These are phyloP conservation scores for Brevimyrus niger DNA, from an alignment of 2,113 vertebrate genomes.

Conservation along the genomic window DNA sequence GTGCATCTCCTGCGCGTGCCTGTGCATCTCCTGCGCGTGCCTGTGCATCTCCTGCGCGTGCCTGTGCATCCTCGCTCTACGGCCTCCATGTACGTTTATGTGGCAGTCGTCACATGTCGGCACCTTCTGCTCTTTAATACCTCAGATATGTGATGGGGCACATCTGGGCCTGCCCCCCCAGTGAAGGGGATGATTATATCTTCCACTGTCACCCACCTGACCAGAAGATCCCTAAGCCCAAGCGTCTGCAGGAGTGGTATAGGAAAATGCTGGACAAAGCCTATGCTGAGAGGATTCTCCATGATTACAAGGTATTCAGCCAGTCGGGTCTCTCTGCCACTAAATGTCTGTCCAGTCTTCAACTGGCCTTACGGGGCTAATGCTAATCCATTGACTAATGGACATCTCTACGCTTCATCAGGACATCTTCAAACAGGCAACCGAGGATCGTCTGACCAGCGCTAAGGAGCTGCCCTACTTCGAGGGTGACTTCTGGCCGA, in stretches of 20 bases:
- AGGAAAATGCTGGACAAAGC: constrained; percentile 98
- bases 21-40: no score
- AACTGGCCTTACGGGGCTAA: not conserved
- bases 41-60: no score
- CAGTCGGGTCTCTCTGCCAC: not conserved
- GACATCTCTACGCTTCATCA: constrained; percentile 46
- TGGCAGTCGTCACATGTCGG: not conserved
- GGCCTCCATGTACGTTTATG: not conserved
- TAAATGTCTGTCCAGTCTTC: not conserved
- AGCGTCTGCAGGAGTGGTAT: constrained; percentile 97
- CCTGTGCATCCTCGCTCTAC: no score
- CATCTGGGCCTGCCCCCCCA: constrained; percentile 98
- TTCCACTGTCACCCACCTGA: constrained; percentile 96
- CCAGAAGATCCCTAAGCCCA: constrained; percentile 98
- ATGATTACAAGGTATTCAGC: constrained; percentile 80
- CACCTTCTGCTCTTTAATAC: not conserved
- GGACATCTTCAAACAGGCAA: constrained; percentile 99
- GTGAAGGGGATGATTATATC: constrained; percentile 97
- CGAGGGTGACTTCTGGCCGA: constrained; percentile 98
- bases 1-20: no score
- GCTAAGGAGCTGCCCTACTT: constrained; percentile 97
- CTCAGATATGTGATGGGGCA: constrained; percentile 87
- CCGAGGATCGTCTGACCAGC: constrained; percentile 89
- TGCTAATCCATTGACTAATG: not conserved
- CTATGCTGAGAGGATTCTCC: constrained; percentile 91